Base-by-base conservation (phyloP, 2,888 invertebrate species). In the Camponotus fellah region DNA sequence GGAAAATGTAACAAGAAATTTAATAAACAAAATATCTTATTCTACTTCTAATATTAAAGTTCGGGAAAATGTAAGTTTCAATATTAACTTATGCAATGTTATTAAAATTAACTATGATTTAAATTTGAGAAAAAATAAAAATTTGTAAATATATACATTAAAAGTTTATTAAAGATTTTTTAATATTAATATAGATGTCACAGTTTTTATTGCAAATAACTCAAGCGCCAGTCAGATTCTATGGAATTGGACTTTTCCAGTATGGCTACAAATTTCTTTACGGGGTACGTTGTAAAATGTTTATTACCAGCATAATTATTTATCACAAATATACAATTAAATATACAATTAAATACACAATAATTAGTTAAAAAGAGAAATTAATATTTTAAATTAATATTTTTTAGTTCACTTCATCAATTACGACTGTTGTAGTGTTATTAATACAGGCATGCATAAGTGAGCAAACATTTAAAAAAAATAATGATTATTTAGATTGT, bases 211-310 rank as follows among this genome's bases (percentile, higher is more conserved):
- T 64, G 3, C 62, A 9, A 64, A 32, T 43, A 21, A 14, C n/a
- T 34, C n/a, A 21, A 21, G 21, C 34, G 21, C 75, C 62, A 14
- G n/a, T 75, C 14, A 62, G 1, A 49, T 75, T 62, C 6, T 62
- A 32, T 4, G 75, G 75, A 46, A 62, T 75, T 17, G 75, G 75
- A 49, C 46, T 75, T 21, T 62, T 75, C 3, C 75, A 75, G 34
- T 75, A 62, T 46, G 34, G 62, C 14, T 64, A 34, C 14, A 76
- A 76, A 12, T 76, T 65, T 64, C 21, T 76, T 37, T 21, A 65
- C 4, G 64, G 17, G 17, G 75, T 76, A 76, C 0, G 37, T 14
- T 34, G 6, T 53, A n/a, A 53, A 53, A 21, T 10, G n/a, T 49
- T 34, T 26, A 0, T 4, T 6, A 60, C 2, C 14, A 12, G 37